phyloP scores from a whole-genome alignment of 1,140 invertebrate genomes.

The Trachymyrmex septentrionalis region DNA sequence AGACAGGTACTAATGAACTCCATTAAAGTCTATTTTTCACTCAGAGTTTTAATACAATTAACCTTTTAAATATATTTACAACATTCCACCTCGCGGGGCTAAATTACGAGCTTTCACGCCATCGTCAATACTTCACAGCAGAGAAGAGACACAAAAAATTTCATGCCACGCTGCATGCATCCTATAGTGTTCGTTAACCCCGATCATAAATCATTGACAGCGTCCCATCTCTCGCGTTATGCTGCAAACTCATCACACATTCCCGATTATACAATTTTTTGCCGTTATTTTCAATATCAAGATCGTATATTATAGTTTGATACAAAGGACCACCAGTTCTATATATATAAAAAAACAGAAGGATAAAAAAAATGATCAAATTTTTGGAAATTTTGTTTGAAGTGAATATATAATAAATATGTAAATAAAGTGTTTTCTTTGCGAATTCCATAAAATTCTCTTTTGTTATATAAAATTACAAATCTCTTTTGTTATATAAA shows the following conservation, averaged over 20 bases:
- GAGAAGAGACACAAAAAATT: conserved; percentile 21
- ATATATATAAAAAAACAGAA: not conserved
- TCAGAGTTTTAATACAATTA: not conserved
- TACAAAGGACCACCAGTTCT: not conserved
- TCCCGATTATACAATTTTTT: conserved; percentile 56
- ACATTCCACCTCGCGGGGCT: not conserved
- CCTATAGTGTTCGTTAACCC: conserved; percentile 48
- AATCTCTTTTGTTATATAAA: not conserved
- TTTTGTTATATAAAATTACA: not conserved
- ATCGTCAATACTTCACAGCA: conserved; percentile 25
- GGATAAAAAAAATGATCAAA: not conserved
- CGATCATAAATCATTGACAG: conserved; percentile 69
- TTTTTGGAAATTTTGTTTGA: not conserved
- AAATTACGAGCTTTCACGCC: conserved; percentile 42
- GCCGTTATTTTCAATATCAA: conserved; percentile 29
- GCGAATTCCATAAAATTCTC: not conserved
- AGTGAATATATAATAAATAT: not conserved
- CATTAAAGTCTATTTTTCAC: not conserved
- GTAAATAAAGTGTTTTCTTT: not conserved
- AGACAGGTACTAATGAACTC: not conserved
- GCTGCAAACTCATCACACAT: conserved; percentile 49
- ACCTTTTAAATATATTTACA: conserved; percentile 40
- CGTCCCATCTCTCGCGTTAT: conserved; percentile 38
- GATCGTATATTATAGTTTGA: conserved; percentile 36
- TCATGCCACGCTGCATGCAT: conserved; percentile 16